A percentile compares a stretch with the other conserved stretches of the same genome.
These are phyloP conservation scores for Rhinogobio ventralis DNA, from an alignment of 2,797 vertebrate genomes.

Conservation along the genomic window DNA sequence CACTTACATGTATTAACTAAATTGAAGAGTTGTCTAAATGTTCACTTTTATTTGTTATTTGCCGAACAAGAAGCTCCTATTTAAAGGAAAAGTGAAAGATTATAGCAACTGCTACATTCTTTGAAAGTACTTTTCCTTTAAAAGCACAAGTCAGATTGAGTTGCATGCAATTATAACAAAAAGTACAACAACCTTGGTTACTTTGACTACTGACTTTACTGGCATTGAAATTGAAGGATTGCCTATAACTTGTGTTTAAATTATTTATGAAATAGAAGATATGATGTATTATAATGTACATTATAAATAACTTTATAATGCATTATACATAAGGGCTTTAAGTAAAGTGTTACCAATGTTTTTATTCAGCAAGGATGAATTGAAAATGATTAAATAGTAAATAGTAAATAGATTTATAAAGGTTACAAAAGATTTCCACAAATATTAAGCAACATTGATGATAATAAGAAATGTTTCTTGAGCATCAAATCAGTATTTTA, in stretches of 20 bases:
- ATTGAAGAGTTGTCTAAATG: not conserved
- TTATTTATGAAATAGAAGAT: no score
- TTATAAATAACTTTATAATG: no score
- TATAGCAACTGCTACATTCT: not conserved
- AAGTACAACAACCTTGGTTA: not conserved
- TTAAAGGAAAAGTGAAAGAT: not conserved
- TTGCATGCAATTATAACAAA: not conserved
- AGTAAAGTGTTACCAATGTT: no score
- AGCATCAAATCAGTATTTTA: not conserved
- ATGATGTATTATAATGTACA: no score
- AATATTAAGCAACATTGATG: not conserved
- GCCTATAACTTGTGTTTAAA: not conserved
- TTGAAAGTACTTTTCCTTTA: not conserved
- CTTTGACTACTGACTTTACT: not conserved
- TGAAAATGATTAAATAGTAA: no score
- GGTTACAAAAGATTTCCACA: not conserved
- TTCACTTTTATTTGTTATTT: not conserved
- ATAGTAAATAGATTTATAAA: not conserved
- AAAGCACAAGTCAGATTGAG: not conserved
- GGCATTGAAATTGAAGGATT: no score
- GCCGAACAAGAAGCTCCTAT: not conserved
- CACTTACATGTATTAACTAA: not conserved
- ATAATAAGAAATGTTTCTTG: not conserved
- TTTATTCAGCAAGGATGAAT: no score
- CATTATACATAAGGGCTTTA: no score